Conservation (phyloP, 2,888 invertebrate species). For the Poecilobothrus nobilitatus region DNA sequence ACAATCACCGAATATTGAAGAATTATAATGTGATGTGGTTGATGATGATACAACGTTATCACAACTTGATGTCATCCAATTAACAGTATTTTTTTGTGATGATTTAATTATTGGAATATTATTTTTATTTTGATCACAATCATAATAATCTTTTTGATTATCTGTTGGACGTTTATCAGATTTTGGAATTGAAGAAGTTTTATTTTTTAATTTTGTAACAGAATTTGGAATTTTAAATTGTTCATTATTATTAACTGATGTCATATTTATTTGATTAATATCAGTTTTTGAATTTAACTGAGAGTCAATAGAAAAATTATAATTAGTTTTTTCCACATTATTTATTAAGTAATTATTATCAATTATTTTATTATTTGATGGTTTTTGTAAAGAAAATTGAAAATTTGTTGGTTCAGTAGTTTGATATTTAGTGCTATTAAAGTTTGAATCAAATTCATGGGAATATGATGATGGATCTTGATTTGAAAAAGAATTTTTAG, state of each 20-base stretch:
- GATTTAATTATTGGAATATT: slow-evolving; percentile 5
- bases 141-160: slow-evolving; percentile 20
- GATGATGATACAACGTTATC: background rate
- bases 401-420: slow-evolving; percentile 19
- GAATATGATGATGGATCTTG: background rate
- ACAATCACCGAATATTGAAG: background rate
- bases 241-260: background rate
- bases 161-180: slow-evolving; percentile 12
- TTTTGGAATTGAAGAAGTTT: background rate
- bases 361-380: background rate
- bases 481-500: background rate
- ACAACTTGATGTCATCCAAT: slow-evolving; percentile 28
- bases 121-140: slow-evolving; percentile 22
- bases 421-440: background rate
- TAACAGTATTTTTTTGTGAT: slow-evolving; percentile 20
- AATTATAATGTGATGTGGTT: background rate
- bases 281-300: background rate
- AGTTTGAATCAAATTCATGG: background rate
- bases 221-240: background rate
- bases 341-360: background rate
- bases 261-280: background rate
- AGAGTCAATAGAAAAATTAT: background rate
- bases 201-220: background rate
- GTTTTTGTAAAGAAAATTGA: slow-evolving; percentile 20
- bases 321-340: background rate